Conservation (phyloP, 2,113 vertebrate species). For the Myanophis thanlyinensis region DNA sequence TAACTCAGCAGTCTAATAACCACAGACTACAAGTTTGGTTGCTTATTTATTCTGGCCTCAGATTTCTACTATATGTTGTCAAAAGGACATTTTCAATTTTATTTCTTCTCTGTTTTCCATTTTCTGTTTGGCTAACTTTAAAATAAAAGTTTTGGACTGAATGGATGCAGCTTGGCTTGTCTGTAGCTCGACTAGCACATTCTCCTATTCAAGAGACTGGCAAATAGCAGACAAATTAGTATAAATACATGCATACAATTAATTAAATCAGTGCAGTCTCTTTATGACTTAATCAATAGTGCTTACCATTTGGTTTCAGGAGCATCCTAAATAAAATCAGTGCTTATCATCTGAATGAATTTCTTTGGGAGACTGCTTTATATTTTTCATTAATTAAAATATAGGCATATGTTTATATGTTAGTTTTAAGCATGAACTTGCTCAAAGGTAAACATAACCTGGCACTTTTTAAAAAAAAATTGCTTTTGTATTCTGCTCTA, state of each 20-base stretch:
- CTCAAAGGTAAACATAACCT: not conserved
- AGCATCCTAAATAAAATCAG: not conserved
- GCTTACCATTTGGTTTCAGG: conserved; percentile 3
- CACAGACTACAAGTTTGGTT: not conserved
- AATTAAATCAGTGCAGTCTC: not conserved
- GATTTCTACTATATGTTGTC: not conserved
- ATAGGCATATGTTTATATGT: not conserved
- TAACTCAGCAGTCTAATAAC: not conserved
- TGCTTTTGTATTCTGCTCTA: not conserved
- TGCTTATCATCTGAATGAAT: rapidly evolving
- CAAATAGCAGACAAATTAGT: not conserved
- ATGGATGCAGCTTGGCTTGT: not conserved
- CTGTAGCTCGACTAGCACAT: not conserved
- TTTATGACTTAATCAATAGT: not conserved
- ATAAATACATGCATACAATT: not conserved
- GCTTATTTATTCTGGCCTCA: not conserved
- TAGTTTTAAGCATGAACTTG: not conserved
- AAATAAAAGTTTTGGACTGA: not conserved
- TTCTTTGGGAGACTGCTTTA: not conserved
- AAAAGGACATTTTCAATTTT: not conserved
- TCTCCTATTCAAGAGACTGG: not conserved
- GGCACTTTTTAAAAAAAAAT: conserved; percentile 18
- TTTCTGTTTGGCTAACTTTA: not conserved
- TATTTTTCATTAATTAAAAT: not conserved
- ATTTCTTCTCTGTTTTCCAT: too few species aligned